Percentiles rank a stretch among this genome's conserved stretches.
These are phyloP conservation scores for Polyploca ridens DNA, from an alignment of 2,888 invertebrate genomes.

Conservation along the genomic window DNA sequence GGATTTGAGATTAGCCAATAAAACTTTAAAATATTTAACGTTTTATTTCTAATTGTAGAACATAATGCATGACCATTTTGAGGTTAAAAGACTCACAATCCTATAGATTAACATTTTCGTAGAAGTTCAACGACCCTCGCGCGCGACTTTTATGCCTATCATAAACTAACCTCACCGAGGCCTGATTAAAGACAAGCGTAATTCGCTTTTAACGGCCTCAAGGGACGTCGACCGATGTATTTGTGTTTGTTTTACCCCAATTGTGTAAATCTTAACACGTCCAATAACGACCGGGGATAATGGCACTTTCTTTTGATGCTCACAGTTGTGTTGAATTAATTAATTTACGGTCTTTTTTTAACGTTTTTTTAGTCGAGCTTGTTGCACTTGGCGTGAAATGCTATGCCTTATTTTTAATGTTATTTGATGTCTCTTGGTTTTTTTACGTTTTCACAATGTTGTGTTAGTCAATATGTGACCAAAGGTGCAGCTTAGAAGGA, in stretches of 20 bases:
- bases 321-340: slow-evolving; percentile 34
- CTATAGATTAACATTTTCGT: slow-evolving; percentile 32
- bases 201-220: slow-evolving; percentile 51
- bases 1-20: too few species aligned
- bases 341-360: slow-evolving; percentile 27
- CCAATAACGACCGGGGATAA: slow-evolving; percentile 38
- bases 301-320: slow-evolving; percentile 45
- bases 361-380: slow-evolving; percentile 15
- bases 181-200: slow-evolving; percentile 63
- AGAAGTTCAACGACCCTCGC: slow-evolving; percentile 69
- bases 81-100: neutral
- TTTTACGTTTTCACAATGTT: neutral
- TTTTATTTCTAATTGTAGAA: too few species aligned
- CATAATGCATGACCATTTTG: neutral
- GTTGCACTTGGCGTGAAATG: neutral
- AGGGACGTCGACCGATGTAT: slow-evolving; percentile 50
- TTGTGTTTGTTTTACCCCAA: slow-evolving; percentile 58
- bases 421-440: neutral
- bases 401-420: neutral
- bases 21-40: too few species aligned
- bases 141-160: slow-evolving; percentile 64
- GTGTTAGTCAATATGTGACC: too few species aligned
- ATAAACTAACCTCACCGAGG: slow-evolving; percentile 65
- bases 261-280: slow-evolving; percentile 57
- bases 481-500: too few species aligned